Percentiles rank a stretch among this genome's conserved stretches.
These are phyloP conservation scores for Lonchura striata DNA, from an alignment of 2,113 vertebrate genomes.

Conservation along the genomic window DNA sequence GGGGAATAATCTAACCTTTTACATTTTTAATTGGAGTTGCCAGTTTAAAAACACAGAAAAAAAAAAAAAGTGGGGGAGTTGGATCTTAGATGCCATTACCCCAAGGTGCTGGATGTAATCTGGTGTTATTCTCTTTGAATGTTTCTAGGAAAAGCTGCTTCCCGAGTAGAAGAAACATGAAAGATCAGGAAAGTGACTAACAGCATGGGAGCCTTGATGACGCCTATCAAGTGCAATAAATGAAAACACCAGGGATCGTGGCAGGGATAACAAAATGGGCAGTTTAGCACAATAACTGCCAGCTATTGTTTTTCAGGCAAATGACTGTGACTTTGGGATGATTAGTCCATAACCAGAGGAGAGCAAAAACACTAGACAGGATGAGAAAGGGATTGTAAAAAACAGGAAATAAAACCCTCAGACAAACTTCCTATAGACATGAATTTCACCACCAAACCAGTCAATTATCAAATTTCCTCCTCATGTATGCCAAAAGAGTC, in stretches of 20 bases:
- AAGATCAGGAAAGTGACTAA: conserved; percentile 27
- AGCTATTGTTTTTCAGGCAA: conserved; percentile 37
- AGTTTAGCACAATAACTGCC: background rate
- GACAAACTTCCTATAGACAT: conserved; percentile 20
- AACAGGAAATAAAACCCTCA: conserved; percentile 11
- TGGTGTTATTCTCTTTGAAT: background rate
- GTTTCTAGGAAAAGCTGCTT: conserved; percentile 30
- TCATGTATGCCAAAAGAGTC: background rate
- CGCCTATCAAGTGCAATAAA: background rate
- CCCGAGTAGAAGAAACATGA: background rate
- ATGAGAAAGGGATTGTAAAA: conserved; percentile 2
- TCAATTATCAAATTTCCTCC: background rate
- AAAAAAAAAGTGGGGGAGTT: background rate
- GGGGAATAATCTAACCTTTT: background rate
- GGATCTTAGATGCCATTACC: background rate
- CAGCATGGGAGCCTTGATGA: background rate
- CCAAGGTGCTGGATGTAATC: background rate
- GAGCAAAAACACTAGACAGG: background rate
- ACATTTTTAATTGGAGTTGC: background rate
- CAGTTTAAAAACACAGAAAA: background rate
- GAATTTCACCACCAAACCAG: conserved; percentile 34
- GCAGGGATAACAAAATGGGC: background rate
- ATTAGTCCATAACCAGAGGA: conserved; percentile 18
- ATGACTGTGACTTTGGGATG: background rate
- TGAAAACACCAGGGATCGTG: background rate